These are phyloP conservation scores for Drosophila miranda DNA, from an alignment of 1,140 invertebrate species.

Conservation along the genomic window DNA sequence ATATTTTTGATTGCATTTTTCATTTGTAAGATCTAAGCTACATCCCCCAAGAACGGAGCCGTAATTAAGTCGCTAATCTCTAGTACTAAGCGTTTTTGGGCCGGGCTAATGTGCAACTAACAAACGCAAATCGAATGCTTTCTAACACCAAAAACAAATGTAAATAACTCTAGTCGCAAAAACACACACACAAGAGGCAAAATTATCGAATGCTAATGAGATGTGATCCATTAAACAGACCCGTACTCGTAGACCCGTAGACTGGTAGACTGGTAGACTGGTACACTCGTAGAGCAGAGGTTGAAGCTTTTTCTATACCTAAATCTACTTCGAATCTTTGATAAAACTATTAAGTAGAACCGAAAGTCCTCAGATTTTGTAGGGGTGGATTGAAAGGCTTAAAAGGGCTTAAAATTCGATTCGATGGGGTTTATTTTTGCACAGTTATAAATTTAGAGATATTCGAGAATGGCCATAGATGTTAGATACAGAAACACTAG, in stretches of 20 bases:
- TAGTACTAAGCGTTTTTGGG: conserved; percentile 18
- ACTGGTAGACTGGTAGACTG: conserved; percentile 18
- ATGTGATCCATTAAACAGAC: conserved; percentile 34
- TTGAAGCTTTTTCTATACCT: conserved; percentile 22
- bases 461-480: no score
- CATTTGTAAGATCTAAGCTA: conserved; percentile 45
- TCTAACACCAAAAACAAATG: conserved; percentile 28
- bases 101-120: conserved; percentile 8
- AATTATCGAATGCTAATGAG: conserved; percentile 76
- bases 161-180: conserved; percentile 45
- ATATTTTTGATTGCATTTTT: conserved; percentile 26
- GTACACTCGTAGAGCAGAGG: conserved; percentile 9
- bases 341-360: no score
- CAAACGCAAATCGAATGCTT: conserved; percentile 25
- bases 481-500: no score
- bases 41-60: conserved; percentile 7
- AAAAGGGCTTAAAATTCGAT: no score
- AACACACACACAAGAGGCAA: conserved; percentile 28
- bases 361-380: no score
- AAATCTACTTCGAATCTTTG: no score
- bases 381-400: no score
- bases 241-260: conserved; percentile 14
- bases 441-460: no score
- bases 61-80: conserved; percentile 31
- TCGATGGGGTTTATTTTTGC: no score